Base-by-base conservation (phyloP, 2,888 invertebrate genomes). In the Nomada flava region DNA sequence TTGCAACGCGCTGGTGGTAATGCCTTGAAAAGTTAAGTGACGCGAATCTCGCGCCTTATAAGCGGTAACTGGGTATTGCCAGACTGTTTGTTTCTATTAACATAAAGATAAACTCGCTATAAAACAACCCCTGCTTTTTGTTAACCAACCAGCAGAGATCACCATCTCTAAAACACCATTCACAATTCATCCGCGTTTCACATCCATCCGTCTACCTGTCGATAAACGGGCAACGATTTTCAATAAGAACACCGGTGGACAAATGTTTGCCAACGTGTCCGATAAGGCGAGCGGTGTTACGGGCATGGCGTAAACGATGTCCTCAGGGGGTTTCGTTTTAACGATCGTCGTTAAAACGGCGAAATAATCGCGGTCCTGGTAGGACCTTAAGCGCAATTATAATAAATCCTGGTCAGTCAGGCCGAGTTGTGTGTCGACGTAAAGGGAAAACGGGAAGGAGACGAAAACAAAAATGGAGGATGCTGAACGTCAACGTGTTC, bases 211-310 rank as follows among this genome's bases (percentile, higher is more conserved):
- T 64, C 72, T 59, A 52, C 64, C 42, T 26, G 11, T n/a, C 59
- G 64, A 65, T 65, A 76, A 76, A 76, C 72, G 60, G 59, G 15
- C 72, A 10, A 20, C 7, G 52, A 76, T 72, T 76, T 76, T 76
- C 76, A 71, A 64, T 72, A 72, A 71, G 76, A 76, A 64, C 72
- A 20, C 18, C 71, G n/a, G 11, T 29, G 72, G 29, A 72, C 72
- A 52, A 76, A 76, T 76, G 76, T 72, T 76, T 76, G 64, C 57
- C 72, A 36, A 59, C 64, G 59, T 57, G 59, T 42, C 36, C 50
- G 64, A 44, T 65, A n/a, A 72, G 26, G 50, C 20, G 36, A 18
- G 26, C 42, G 29, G 44, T 50, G 72, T 23, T n/a, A 3, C 62
- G 50, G 29, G 9, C 47, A 44, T 59, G 42, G 23, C 18, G 23